Percentiles rank a stretch among this genome's conserved stretches.
These are phyloP conservation scores for Cololabis saira DNA, from an alignment of 2,113 vertebrate genomes.

Conservation along the genomic window DNA sequence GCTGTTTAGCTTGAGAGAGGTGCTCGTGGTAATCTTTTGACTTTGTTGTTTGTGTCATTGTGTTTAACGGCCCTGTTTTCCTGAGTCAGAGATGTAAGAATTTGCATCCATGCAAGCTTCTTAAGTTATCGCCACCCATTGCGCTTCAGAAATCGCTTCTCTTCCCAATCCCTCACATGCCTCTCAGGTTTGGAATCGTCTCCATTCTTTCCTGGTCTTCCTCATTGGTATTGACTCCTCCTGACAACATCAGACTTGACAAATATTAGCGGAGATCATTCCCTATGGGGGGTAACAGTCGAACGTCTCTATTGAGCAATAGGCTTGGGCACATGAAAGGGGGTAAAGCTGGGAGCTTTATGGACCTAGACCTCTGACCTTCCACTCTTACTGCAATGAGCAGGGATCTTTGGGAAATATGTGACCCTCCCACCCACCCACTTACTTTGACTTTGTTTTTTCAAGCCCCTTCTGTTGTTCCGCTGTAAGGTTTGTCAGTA, in stretches of 20 bases:
- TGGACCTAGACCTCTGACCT: slow-evolving; percentile 40
- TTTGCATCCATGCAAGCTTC: slow-evolving; percentile 1
- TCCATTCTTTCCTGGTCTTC: not conserved
- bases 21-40: slow-evolving; percentile 26
- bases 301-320: not conserved
- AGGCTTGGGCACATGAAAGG: slow-evolving; percentile 7
- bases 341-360: slow-evolving; percentile 25
- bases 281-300: slow-evolving; percentile 19
- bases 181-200: not conserved
- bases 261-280: slow-evolving; percentile 53
- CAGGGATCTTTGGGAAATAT: slow-evolving; percentile 59
- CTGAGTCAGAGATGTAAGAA: not conserved
- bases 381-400: slow-evolving; percentile 14
- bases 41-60: slow-evolving; percentile 5
- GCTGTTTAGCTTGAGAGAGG: slow-evolving; percentile 25
- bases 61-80: slow-evolving; percentile 7
- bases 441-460: slow-evolving; percentile 25
- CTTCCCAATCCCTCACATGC: not conserved
- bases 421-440: slow-evolving; percentile 42
- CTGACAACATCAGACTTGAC: slow-evolving; percentile 19
- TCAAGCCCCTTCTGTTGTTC: slow-evolving; percentile 30
- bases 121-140: not conserved
- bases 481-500: slow-evolving; percentile 6
- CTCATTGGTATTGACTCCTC: no score
- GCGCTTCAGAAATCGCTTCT: not conserved